Evolutionary conservation across 1,140 invertebrate genomes (phyloP), one percentile per base, ranked within the genome.

Genomic region (Danaus plexippus): DNA sequence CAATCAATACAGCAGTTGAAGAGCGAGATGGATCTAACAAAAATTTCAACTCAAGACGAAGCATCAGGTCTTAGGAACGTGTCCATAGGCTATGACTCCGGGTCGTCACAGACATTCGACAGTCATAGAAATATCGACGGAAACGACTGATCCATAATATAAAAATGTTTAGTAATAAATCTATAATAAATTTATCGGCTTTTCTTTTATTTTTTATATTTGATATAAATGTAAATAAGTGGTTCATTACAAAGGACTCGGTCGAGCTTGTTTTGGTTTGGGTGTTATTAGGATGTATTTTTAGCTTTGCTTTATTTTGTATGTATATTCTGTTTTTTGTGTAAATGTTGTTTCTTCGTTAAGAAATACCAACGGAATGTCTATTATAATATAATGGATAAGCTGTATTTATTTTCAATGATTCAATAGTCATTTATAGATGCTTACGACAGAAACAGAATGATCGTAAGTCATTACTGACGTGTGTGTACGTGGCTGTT

Each of bases 1-100:
- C 80, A 87, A 54, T 67, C 79, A 0, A 72, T 87, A 47, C 84
- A 87, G 41, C 71, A 80, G 18, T 57, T 87, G 49, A 80, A 81
- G 58, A 83, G 73, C 61, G 84, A 87, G 59, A 52, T 87, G 6
- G 84, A 87, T 64, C 67, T 85, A 49, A 66, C 75, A 10, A 75
- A 80, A 63, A 60, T 76, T 7, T 53, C 64, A 3, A 80, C 22
- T 57, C 63, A 4, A 32, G 51, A 11, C 52, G 67, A 55, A 54
- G 59, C 44, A 55, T 54, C 56, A 18, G 70, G 59, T 59, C 60
- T 64, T 18, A 79, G 69, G 43, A 68, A 71, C 55, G 72, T 58
- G n/a, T 61, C 54, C 6, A 54, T 63, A 48, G 58, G 52, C 57
- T 67, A 64, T 32, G 57, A 61, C 42, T 56, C 62, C 13, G 48